A percentile compares a stretch with the other conserved stretches of the same genome.
These are phyloP conservation scores for Linyphia triangularis DNA, from an alignment of 2,888 invertebrate genomes.

Conservation along the genomic window DNA sequence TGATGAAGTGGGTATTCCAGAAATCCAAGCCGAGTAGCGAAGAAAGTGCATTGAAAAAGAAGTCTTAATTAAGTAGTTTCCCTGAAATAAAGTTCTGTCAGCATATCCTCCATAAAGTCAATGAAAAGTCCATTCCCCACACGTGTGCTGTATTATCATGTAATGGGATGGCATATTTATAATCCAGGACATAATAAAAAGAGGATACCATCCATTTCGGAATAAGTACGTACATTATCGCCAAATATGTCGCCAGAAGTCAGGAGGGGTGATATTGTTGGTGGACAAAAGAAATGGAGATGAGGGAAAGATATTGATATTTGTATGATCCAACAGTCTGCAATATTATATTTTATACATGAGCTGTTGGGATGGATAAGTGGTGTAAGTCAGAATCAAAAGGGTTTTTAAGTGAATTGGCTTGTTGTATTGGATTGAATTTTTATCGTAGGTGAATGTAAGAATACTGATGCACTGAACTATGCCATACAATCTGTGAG, in stretches of 20 bases:
- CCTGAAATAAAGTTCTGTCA: background rate
- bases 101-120: background rate
- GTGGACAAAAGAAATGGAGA: background rate
- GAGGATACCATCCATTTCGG: background rate
- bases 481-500: background rate
- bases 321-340: background rate
- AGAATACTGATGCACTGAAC: background rate
- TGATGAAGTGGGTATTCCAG: background rate
- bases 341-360: background rate
- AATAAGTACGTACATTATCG: background rate
- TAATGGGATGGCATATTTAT: background rate
- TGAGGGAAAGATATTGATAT: background rate
- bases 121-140: background rate
- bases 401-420: background rate
- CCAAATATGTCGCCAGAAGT: background rate
- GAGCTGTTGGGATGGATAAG: background rate
- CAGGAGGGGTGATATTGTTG: background rate
- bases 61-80: background rate
- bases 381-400: background rate
- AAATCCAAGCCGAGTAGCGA: no score
- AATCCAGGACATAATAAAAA: background rate
- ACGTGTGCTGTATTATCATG: background rate
- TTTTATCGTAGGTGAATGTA: background rate
- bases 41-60: background rate
- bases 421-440: background rate